phyloP scores from a whole-genome alignment of 2,888 invertebrate genomes.

The Odontomyia ornata region DNA sequence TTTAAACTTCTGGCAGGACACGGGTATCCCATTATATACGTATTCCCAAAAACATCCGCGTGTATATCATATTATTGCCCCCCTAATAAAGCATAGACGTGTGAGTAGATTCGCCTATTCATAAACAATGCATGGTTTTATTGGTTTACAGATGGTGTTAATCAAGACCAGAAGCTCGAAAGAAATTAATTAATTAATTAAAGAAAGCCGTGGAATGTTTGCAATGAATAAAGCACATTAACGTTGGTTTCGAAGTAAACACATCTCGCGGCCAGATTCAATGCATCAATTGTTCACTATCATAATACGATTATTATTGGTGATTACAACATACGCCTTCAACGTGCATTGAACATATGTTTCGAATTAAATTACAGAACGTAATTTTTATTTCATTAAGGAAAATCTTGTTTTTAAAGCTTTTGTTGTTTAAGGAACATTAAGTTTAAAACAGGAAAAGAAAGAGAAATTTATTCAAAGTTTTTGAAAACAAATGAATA shows the following conservation, averaged over 20 bases:
- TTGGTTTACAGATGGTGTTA: constrained; percentile 27
- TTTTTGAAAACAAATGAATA: too few relatives aligned
- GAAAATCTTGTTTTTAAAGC: neutral
- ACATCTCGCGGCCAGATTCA: constrained; percentile 31
- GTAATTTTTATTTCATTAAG: neutral
- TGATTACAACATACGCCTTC: neutral
- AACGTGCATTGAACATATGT: neutral
- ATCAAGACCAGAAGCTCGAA: constrained; percentile 29
- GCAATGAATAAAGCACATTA: constrained; percentile 31
- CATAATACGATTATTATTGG: neutral
- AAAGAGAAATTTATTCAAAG: too few relatives aligned
- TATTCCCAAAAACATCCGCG: neutral
- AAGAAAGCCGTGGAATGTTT: constrained; percentile 23
- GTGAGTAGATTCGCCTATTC: neutral
- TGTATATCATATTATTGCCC: neutral
- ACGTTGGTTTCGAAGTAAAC: constrained; percentile 38
- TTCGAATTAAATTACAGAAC: neutral
- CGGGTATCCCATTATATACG: neutral
- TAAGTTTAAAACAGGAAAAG: too few relatives aligned
- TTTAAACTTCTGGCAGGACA: neutral
- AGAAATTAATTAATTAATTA: constrained; percentile 44
- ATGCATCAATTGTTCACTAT: neutral
- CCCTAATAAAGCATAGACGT: too few relatives aligned
- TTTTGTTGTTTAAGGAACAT: neutral
- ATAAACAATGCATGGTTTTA: constrained; percentile 39